Conservation (phyloP, 2,797 vertebrate genomes). For the Mus spretus region DNA sequence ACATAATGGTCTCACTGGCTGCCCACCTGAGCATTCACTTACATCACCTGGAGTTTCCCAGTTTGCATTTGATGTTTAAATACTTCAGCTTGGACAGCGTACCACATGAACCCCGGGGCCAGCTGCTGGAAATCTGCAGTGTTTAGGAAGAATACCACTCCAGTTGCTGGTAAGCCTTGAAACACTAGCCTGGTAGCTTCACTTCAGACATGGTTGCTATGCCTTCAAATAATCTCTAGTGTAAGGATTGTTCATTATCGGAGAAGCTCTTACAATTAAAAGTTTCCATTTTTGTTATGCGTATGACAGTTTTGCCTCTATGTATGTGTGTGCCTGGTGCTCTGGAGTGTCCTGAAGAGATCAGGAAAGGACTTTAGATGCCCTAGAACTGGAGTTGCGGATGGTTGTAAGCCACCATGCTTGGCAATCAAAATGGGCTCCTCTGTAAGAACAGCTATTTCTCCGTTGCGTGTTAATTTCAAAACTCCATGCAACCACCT, state of each 20-base stretch:
- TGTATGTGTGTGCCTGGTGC: neutral
- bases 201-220: neutral
- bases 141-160: neutral
- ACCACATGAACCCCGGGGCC: neutral
- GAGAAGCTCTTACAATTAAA: neutral
- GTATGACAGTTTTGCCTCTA: neutral
- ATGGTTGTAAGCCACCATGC: neutral
- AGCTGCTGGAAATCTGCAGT: neutral
- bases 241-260: neutral
- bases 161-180: neutral
- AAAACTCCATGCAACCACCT: no score
- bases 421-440: neutral
- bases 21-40: no score
- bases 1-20: no score
- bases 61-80: neutral
- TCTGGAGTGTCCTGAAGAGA: neutral
- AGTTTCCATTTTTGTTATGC: neutral
- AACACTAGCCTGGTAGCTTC: neutral
- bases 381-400: neutral
- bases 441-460: neutral
- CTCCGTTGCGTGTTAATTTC: no score
- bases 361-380: neutral
- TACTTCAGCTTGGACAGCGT: neutral
- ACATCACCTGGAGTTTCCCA: neutral
- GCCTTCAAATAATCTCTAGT: neutral